Base-by-base conservation (phyloP, 2,888 invertebrate species). In the Brenthis daphne region DNA sequence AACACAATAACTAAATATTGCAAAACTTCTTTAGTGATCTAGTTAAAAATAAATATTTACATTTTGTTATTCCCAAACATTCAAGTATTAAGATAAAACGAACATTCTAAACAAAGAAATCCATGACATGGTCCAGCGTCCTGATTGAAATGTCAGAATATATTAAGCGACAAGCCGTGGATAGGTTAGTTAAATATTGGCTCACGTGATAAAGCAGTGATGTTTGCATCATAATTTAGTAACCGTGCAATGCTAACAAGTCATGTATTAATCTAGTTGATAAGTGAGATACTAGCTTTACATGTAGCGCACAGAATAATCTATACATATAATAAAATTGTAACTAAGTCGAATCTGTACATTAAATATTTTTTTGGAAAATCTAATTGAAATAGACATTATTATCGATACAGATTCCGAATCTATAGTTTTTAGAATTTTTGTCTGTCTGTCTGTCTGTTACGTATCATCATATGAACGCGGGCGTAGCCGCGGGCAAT, bases 111-210 rank as follows among this genome's bases (percentile, higher is more conserved):
- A 50, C 50, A 60, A 50, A 33, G 11, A 16, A n/a, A 8, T 11
- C 6, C 11, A 43, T 43, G 11, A 12, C n/a, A 60, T n/a, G 33
- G 50, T 14, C n/a, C n/a, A 50, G n/a, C 14, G 11, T 57, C 60
- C 47, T 61, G 67, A 71, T 69, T 71, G 64, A 64, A 71, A 69
- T 66, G 64, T 53, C 66, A 48, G 54, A 67, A 64, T 67, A 64
- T 70, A 65, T 67, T 70, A 67, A 64, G 53, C 24, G 58, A 47
- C 56, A 20, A 48, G 33, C 53, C 48, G 56, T 63, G 57, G 67
- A 20, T 54, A 55, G 66, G 65, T 64, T 66, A 55, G 37, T 43
- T 60, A 71, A 71, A 71, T 69, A 71, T 71, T 69, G 66, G 69
- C 48, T 56, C 53, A 57, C 55, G 53, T 55, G 69, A 47, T 65